phyloP scores from a whole-genome alignment of 2,113 vertebrate species.

The Plectropomus leopardus region DNA sequence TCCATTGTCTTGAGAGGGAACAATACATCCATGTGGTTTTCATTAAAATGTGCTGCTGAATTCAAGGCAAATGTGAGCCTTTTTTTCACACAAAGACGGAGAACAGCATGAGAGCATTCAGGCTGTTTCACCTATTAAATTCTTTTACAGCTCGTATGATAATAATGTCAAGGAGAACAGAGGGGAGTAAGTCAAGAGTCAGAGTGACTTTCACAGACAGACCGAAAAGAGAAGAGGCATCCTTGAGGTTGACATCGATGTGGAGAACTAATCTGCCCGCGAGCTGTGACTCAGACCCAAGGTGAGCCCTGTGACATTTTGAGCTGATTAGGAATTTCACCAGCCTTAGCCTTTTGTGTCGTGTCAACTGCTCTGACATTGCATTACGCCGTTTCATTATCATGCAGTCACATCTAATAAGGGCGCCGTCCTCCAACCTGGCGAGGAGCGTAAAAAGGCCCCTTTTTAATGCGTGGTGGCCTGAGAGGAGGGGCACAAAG shows the following conservation, averaged over 20 bases:
- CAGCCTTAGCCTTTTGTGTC: constrained; percentile 78
- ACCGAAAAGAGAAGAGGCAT: constrained; percentile 55
- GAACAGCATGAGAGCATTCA: neutral
- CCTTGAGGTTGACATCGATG: constrained; percentile 67
- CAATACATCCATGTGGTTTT: neutral
- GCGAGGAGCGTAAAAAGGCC: constrained; percentile 53
- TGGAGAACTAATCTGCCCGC: constrained; percentile 68
- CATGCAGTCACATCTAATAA: constrained; percentile 83
- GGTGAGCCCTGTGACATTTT: constrained; percentile 82
- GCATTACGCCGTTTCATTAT: constrained; percentile 83
- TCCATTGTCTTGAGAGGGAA: neutral
- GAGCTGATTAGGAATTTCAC: constrained; percentile 83
- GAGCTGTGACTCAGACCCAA: constrained; percentile 72
- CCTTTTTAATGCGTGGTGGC: constrained; percentile 67
- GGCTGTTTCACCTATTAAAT: neutral
- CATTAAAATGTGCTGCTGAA: neutral
- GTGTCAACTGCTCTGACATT: constrained; percentile 83
- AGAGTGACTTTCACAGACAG: constrained; percentile 44
- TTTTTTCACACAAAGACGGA: neutral
- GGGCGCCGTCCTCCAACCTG: constrained; percentile 65
- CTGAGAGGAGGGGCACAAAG: constrained; percentile 62
- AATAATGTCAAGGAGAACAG: constrained; percentile 22
- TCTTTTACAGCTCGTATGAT: constrained; percentile 2
- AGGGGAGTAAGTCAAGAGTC: constrained; percentile 37
- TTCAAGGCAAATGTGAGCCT: neutral